Evolutionary conservation across 2,797 vertebrate species (phyloP), one percentile per base, ranked within the genome.

Genomic region (Typhlichthys subterraneus): DNA sequence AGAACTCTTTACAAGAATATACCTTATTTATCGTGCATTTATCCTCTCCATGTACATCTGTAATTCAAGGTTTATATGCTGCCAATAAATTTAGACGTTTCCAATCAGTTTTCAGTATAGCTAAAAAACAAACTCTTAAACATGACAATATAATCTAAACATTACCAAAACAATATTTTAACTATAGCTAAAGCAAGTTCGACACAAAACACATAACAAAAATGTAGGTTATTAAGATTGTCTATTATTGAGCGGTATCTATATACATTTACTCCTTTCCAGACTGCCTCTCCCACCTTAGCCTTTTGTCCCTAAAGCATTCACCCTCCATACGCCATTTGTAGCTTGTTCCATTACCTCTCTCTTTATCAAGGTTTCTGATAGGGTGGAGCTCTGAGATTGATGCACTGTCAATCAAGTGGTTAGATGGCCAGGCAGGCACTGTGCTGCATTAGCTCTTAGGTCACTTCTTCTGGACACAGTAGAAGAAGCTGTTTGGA

Each of bases 21-120:
- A 67, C 48, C 53, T 74, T 85, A 78, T 85, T 78, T 79, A 70
- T 76, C 59, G 47, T 15, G 63, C 46, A 64, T 74, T 53, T 57
- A 53, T 50, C 49, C 45, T 47, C 45, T 47, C 45, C 45, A 10
- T 47, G 13, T 47, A 10, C 10, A 10, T 47, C 45, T 47, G 1
- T 47, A 10, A 47, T 47, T 47, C 45, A 47, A 29, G 23, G 23
- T 29, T 29, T 29, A 29, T 29, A 29, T 29, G 23, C 23, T 29
- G 4, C 23, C 23, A 29, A 29, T 29, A 4, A 29, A 4, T 29
- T 29, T 4, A 29, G 23, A 29, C 1, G 4, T 29, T 29, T 29
- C 23, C 23, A 29, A 29, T 29, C 23, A 29, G 23, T 29, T 29
- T 29, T 29, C 23, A 29, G 23, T 29, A 29, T 29, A 29, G 23